These are phyloP conservation scores for Laticauda colubrina DNA, from an alignment of 2,113 vertebrate species.

Conservation along the genomic window DNA sequence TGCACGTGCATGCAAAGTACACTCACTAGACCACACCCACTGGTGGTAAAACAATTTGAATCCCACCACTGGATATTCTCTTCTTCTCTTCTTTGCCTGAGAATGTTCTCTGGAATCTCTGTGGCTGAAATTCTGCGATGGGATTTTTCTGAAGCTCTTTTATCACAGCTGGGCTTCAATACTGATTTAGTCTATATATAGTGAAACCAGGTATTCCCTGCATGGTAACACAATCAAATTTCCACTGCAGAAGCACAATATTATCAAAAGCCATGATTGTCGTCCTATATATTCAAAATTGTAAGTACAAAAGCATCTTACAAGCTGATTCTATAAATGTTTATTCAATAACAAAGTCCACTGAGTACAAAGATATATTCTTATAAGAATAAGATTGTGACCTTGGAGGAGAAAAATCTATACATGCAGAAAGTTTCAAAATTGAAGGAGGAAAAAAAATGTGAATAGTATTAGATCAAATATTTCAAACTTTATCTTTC, in stretches of 20 bases:
- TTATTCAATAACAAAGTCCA: background rate
- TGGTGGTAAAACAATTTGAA: no score
- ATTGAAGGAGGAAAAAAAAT: background rate
- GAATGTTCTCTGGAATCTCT: background rate
- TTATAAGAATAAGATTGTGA: background rate
- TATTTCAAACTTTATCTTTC: background rate
- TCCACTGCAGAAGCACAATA: background rate
- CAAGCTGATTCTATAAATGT: background rate
- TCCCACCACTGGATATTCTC: no score
- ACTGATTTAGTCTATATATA: slow-evolving; percentile 6
- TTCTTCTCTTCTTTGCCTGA: background rate
- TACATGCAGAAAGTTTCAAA: background rate
- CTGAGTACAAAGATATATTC: background rate
- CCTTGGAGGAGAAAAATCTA: background rate
- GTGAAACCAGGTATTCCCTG: background rate
- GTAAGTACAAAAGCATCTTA: background rate
- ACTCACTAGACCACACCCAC: no score
- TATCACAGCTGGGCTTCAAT: background rate
- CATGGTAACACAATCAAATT: background rate
- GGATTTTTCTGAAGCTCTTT: background rate
- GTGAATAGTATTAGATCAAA: background rate
- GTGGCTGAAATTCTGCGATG: background rate
- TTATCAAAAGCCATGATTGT: background rate
- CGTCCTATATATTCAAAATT: background rate
- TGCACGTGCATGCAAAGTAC: no score